Conservation (phyloP, 2,113 vertebrate genomes). For the Chaetura pelagica region DNA sequence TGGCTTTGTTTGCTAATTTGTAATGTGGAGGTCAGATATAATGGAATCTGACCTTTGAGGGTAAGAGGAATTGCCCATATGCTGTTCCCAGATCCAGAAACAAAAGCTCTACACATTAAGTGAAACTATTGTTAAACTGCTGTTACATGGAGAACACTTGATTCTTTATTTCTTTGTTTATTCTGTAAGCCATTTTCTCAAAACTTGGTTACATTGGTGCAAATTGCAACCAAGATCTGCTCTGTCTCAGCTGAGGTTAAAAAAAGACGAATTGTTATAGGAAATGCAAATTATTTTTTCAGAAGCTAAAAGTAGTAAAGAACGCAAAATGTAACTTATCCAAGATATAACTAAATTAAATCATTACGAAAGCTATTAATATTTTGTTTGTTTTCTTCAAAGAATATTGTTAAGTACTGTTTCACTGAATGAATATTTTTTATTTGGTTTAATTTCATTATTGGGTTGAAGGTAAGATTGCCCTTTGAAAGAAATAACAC, state of each 20-base stretch:
- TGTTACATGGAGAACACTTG: slow-evolving; percentile 40
- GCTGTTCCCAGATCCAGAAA: slow-evolving; percentile 64
- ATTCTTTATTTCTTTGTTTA: slow-evolving; percentile 69
- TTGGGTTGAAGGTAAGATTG: not conserved
- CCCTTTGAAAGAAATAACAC: not conserved
- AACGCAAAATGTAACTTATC: not conserved
- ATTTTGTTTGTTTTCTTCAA: not conserved
- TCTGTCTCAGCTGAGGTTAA: not conserved
- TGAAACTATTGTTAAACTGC: slow-evolving; percentile 50
- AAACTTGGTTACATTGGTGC: slow-evolving; percentile 56
- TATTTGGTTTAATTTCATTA: not conserved
- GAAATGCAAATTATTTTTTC: slow-evolving; percentile 17
- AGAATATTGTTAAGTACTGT: not conserved
- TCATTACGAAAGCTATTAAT: not conserved
- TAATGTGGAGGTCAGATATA: slow-evolving; percentile 48
- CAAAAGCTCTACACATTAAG: slow-evolving; percentile 58
- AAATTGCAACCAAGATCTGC: slow-evolving; percentile 20
- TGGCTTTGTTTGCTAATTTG: slow-evolving; percentile 67
- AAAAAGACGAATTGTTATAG: not conserved
- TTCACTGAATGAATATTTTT: not conserved
- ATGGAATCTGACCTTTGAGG: slow-evolving; percentile 70
- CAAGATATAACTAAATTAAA: not conserved
- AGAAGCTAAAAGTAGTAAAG: not conserved
- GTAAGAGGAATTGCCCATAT: slow-evolving; percentile 65
- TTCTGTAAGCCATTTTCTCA: slow-evolving; percentile 62